These are phyloP conservation scores for Pammene fasciana DNA, from an alignment of 2,888 invertebrate genomes.

Conservation along the genomic window DNA sequence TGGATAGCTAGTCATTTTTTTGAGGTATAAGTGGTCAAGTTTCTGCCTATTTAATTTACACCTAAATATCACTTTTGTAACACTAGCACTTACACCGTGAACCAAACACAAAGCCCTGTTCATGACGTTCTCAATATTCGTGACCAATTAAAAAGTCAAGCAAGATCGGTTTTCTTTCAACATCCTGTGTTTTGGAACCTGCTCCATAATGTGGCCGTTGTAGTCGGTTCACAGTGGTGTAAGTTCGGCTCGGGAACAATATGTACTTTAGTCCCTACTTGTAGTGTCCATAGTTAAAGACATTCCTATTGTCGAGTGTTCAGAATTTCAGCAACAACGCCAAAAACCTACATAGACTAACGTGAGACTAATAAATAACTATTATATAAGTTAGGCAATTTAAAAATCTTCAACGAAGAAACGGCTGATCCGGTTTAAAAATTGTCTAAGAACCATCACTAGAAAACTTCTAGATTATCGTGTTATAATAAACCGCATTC, in stretches of 20 bases:
- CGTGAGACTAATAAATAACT: too few relatives aligned
- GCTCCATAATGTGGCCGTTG: conserved; percentile 6
- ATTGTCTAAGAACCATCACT: too few relatives aligned
- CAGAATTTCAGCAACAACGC: too few relatives aligned
- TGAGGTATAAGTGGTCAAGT: neutral
- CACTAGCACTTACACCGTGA: neutral
- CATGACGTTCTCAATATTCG: conserved; percentile 10
- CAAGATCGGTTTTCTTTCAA: conserved; percentile 9
- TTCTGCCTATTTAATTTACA: neutral
- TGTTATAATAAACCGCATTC: too few relatives aligned
- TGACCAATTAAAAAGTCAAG: conserved; percentile 13
- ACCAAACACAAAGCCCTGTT: conserved; percentile 13
- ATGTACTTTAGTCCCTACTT: neutral
- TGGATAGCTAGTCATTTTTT: too few relatives aligned
- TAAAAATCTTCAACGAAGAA: too few relatives aligned
- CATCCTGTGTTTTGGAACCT: conserved; percentile 9
- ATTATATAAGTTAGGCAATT: too few relatives aligned
- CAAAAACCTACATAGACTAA: too few relatives aligned
- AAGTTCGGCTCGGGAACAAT: neutral
- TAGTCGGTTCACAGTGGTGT: neutral
- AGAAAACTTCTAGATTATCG: too few relatives aligned
- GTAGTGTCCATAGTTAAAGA: too few relatives aligned
- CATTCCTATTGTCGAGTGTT: too few relatives aligned
- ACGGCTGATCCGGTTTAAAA: too few relatives aligned
- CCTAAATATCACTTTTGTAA: neutral